phyloP scores from a whole-genome alignment of 2,888 invertebrate species.

The Hemicrepidius hirtus region DNA sequence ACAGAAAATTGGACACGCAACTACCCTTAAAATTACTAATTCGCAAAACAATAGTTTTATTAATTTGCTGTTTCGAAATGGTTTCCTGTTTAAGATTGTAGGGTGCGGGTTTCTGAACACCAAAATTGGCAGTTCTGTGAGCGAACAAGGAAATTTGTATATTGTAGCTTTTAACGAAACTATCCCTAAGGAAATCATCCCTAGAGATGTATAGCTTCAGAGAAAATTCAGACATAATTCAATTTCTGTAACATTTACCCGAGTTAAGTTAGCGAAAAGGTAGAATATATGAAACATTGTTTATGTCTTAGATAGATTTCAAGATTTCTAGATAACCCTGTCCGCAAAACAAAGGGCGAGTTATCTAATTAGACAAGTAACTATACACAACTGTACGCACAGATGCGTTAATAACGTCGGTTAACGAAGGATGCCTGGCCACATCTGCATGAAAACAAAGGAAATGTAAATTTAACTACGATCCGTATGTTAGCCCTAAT shows the following conservation, averaged over 20 bases:
- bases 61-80: too few species aligned
- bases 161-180: too few species aligned
- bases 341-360: conserved; percentile 23
- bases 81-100: too few species aligned
- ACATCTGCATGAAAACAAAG: conserved; percentile 63
- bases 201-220: too few species aligned
- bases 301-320: conserved; percentile 5
- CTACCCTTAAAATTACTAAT: too few species aligned
- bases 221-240: neutral
- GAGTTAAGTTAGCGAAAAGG: neutral
- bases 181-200: too few species aligned
- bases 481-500: conserved; percentile 65
- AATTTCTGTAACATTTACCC: neutral
- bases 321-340: conserved; percentile 13
- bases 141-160: too few species aligned
- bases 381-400: conserved; percentile 41
- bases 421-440: conserved; percentile 52
- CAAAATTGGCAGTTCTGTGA: too few species aligned
- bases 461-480: conserved; percentile 64
- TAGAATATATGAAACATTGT: conserved; percentile 13
- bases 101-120: too few species aligned
- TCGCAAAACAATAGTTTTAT: too few species aligned
- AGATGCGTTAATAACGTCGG: conserved; percentile 48
- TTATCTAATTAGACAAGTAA: conserved; percentile 35
- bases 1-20: too few species aligned